Evolutionary conservation across 2,113 vertebrate genomes (phyloP).

Genomic region (Ardeotis arabs): DNA sequence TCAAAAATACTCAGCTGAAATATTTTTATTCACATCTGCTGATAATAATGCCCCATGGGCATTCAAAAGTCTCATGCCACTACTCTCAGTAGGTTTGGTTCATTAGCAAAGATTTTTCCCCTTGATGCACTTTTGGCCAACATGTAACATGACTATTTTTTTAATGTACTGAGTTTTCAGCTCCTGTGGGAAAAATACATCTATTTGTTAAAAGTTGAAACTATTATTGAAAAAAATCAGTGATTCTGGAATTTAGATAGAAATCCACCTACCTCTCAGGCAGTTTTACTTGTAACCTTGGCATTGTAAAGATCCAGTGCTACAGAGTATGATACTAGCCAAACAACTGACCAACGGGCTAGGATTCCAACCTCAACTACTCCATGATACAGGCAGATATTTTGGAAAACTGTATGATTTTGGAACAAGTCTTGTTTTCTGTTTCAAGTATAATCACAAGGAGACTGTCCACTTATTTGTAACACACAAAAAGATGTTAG

Average conservation of each 20-base stretch:
- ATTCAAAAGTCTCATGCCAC: constrained; percentile 18
- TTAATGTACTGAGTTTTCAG: not conserved
- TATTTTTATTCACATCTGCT: constrained; percentile 26
- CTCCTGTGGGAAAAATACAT: not conserved
- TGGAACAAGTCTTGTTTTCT: not conserved
- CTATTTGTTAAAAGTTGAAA: not conserved
- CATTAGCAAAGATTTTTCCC: constrained; percentile 53
- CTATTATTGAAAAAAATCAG: not conserved
- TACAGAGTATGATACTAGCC: not conserved
- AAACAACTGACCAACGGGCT: not conserved
- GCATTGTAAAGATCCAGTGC: not conserved
- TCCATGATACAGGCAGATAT: not conserved
- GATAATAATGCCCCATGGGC: constrained; percentile 33
- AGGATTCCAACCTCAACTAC: not conserved
- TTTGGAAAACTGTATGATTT: not conserved
- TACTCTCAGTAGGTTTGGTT: constrained; percentile 31
- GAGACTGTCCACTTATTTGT: not conserved
- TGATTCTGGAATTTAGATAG: not conserved
- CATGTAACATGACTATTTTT: not conserved
- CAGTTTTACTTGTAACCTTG: not conserved
- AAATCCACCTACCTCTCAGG: not conserved
- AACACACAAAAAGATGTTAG: not conserved
- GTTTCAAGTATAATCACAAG: not conserved
- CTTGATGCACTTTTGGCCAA: constrained; percentile 40
- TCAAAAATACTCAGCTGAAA: constrained; percentile 20